Evolutionary conservation across 1,140 invertebrate species (phyloP).

Genomic region (Pseudoatta argentina): DNA sequence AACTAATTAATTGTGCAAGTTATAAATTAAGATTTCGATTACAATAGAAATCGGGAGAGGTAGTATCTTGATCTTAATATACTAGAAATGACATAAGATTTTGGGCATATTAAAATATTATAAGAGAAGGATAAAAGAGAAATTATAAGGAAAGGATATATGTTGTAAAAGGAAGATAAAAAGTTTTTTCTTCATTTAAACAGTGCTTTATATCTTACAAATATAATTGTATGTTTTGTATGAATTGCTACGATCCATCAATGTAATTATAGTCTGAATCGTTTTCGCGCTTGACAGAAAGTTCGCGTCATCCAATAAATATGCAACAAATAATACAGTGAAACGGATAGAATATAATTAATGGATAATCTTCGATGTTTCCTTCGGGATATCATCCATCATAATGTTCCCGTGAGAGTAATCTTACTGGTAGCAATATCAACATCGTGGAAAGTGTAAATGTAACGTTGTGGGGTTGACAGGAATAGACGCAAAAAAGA

Average conservation of each 20-base stretch:
- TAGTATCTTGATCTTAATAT: too few species aligned
- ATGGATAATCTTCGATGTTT: conserved; percentile 66
- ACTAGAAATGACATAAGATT: not conserved
- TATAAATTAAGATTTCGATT: not conserved
- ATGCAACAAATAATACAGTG: conserved; percentile 40
- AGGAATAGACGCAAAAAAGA: not conserved
- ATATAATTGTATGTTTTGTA: not conserved
- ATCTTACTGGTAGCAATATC: conserved; percentile 15
- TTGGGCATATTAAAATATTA: not conserved
- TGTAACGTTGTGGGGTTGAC: conserved; percentile 5
- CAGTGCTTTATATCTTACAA: not conserved
- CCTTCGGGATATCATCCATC: conserved; percentile 60
- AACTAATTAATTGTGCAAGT: not conserved
- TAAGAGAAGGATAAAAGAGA: not conserved
- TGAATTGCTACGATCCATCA: conserved; percentile 27
- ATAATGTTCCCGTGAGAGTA: conserved; percentile 36
- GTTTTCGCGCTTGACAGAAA: conserved; percentile 19
- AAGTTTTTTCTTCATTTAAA: not conserved
- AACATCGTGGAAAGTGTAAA: not conserved
- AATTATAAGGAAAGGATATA: not conserved
- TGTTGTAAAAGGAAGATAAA: not conserved
- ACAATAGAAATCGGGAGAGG: not conserved
- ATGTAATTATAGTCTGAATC: conserved; percentile 42
- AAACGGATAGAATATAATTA: conserved; percentile 59
- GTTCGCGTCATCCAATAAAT: conserved; percentile 43